A percentile compares a stretch with the other conserved stretches of the same genome.
Conservation (phyloP, 2,113 vertebrate species). For the Parotia lawesii region DNA sequence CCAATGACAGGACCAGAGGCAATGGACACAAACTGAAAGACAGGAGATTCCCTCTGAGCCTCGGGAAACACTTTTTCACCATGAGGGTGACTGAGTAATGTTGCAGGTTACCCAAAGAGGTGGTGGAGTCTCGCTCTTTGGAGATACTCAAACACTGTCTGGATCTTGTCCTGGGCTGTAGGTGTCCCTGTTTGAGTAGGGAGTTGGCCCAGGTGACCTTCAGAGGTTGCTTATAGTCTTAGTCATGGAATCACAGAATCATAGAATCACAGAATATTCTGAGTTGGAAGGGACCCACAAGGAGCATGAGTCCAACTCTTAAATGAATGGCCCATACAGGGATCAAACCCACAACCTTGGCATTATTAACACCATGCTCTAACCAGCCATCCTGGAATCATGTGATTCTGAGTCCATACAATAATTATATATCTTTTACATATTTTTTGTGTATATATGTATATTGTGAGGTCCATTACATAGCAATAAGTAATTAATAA, state of each 20-base stretch:
- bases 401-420: neutral
- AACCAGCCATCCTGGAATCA: neutral
- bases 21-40: neutral
- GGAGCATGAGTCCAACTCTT: neutral
- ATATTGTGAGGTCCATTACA: neutral
- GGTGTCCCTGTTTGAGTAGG: neutral
- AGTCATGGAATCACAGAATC: neutral
- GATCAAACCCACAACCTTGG: neutral
- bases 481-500: neutral
- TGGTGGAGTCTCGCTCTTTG: rapidly evolving
- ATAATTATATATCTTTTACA: neutral
- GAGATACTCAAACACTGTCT: neutral
- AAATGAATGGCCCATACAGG: neutral
- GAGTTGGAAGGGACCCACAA: neutral
- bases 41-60: neutral
- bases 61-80: neutral
- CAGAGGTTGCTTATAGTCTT: neutral
- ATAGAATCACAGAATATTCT: neutral
- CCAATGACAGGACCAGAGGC: neutral
- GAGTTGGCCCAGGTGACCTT: neutral
- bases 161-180: neutral
- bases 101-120: neutral
- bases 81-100: neutral
- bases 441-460: neutral
- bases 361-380: neutral